Evolutionary conservation across 2,797 vertebrate genomes (phyloP), one percentile per base, ranked within the genome.

Genomic region (Anableps anableps): DNA sequence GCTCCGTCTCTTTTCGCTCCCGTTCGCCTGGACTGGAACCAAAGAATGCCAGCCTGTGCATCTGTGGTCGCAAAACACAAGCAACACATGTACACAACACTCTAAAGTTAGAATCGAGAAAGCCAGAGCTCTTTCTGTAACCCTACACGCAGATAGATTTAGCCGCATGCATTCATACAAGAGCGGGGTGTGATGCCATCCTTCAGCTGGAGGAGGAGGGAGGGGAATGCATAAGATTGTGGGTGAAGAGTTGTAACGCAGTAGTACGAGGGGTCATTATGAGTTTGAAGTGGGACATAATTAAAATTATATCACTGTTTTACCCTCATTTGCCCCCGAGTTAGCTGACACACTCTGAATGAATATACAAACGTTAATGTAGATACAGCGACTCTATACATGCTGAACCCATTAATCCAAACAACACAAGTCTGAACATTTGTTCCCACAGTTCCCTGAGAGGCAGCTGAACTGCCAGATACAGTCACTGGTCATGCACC

Each of bases 51-150:
- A 78, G 72, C 41, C 80, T 79, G 83, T 84, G 83, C 80, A 77
- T 82, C 87, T 91, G 90, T 77, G 91, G 90, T 86, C 76, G 38
- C 64, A 73, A 64, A 84, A 83, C 68, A 83, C 75, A 85, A 86
- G 85, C 80, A 64, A 78, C 1, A 29, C 78, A 90, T 88, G 83
- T 86, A 88, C 87, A 86, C 85, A 88, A 77, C 81, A 83, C 5
- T 55, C 91, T 92, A 89, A 90, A 91, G 85, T 93, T 93, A 91
- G 90, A 74, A 55, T 86, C 76, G 88, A 85, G 86, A 81, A 38
- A 55, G 81, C 73, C 82, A 26, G 75, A 77, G 73, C 78, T 71
- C 68, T 13, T 23, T 85, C 78, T 86, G 81, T 78, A 87, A 90
- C 88, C 78, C 29, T 72, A 88, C 79, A 86, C 76, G 79, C 48